These are phyloP conservation scores for Tetranychus urticae DNA, from an alignment of 1,140 invertebrate species.

Conservation along the genomic window DNA sequence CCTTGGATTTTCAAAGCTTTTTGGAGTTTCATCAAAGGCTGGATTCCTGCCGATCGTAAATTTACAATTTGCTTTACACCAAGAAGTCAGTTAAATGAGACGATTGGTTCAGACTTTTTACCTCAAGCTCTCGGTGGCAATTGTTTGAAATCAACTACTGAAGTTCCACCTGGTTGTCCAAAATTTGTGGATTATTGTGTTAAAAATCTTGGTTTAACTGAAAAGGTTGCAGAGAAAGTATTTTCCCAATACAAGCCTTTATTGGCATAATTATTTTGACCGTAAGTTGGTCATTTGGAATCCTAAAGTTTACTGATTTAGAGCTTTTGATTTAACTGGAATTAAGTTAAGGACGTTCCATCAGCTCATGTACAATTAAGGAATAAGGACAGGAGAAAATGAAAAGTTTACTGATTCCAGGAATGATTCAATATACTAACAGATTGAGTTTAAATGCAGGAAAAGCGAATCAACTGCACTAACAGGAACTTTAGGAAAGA, in stretches of 20 bases:
- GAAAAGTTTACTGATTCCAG: too few species aligned
- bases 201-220: background rate
- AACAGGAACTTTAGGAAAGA: too few species aligned
- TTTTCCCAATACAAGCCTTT: background rate
- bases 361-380: too few species aligned
- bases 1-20: slow-evolving; percentile 6
- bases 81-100: background rate
- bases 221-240: background rate
- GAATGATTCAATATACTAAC: too few species aligned
- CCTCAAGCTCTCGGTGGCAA: slow-evolving; percentile 3
- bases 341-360: too few species aligned
- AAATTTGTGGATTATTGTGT: slow-evolving; percentile 22
- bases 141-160: background rate
- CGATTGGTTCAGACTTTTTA: background rate
- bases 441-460: too few species aligned
- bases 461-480: too few species aligned
- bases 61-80: background rate
- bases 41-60: background rate
- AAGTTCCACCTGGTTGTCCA: background rate
- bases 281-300: too few species aligned
- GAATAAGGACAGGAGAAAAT: too few species aligned
- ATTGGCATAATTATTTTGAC: too few species aligned
- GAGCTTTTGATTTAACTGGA: too few species aligned
- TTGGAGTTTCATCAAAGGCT: slow-evolving; percentile 3
- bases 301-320: too few species aligned